Evolutionary conservation across 2,797 vertebrate species (phyloP), one percentile per base, ranked within the genome.

Genomic region (Trematomus bernacchii): DNA sequence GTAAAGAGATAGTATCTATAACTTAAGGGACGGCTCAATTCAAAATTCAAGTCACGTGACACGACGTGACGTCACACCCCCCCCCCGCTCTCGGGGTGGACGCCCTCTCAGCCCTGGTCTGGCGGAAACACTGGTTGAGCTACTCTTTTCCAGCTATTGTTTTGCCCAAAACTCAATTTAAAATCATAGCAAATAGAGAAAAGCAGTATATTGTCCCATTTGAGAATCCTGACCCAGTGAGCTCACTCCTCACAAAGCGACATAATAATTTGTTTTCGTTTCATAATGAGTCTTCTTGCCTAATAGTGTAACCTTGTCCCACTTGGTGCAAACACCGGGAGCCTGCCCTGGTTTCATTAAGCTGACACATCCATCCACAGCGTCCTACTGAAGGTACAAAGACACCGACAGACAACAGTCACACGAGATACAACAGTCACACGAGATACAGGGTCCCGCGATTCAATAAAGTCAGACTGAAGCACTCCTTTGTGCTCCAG

Each of bases 301-400:
- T 53, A 10, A 58, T 27, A 66, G 68, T 60, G 73, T 71, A 64
- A 83, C 76, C 79, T 80, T 85, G 82, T 83, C 85, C 85, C 77
- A 85, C 71, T 81, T 85, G 88, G 85, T 66, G 79, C 75, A 12
- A 42, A 70, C 77, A 48, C 62, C 0, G 3, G 30, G 54, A 80
- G 64, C 44, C 77, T 82, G 85, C 33, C 79, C 80, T 80, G 85
- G 67, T 89, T 87, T 82, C 72, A 37, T 71, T 78, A 58, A 63
- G 52, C 61, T 64, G 47, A 58, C 79, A 67, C 75, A 80, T 88
- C 83, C 74, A 63, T 85, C 83, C 71, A 69, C 50, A 4, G 42
- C 58, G 66, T 65, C 79, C 85, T 71, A 27, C 4, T 5, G 4
- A 4, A 27, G 63, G 46, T 30, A 67, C 46, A 66, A 65, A 74